Conservation (phyloP, 2,888 invertebrate genomes). For the Patella ulyssiponensis region DNA sequence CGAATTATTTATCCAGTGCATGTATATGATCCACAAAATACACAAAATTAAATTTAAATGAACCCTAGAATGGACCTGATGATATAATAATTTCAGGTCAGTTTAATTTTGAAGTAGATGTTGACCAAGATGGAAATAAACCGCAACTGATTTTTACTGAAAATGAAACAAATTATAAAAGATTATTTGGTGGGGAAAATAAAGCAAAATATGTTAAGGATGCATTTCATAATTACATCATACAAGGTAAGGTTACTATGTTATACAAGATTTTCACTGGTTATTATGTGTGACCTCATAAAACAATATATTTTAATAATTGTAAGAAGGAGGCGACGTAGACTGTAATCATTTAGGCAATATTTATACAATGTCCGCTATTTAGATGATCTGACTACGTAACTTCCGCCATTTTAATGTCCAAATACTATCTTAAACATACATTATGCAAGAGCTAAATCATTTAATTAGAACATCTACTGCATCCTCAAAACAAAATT, state of each 20-base stretch:
- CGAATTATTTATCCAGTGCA: neutral
- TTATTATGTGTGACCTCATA: no score
- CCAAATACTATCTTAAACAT: no score
- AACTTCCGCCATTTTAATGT: no score
- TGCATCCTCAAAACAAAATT: no score
- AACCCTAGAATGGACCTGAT: neutral
- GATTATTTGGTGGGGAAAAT: conserved; percentile 49
- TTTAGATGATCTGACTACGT: no score
- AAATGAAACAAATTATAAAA: conserved; percentile 67
- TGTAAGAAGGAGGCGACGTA: no score
- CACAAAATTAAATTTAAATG: neutral
- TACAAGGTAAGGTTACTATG: conserved; percentile 44
- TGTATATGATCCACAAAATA: neutral
- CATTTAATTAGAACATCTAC: no score
- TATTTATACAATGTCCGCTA: no score
- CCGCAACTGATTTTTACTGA: conserved; percentile 68
- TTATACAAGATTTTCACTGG: no score
- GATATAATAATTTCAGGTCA: conserved; percentile 37
- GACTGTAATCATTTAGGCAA: no score
- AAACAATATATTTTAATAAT: no score
- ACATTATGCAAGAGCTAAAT: no score
- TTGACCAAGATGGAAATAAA: conserved; percentile 42
- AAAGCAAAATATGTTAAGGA: conserved; percentile 50
- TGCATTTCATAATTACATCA: conserved; percentile 54
- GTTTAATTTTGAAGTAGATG: conserved; percentile 48